Base-by-base conservation (phyloP, 2,113 vertebrate genomes). In the Hucho hucho region DNA sequence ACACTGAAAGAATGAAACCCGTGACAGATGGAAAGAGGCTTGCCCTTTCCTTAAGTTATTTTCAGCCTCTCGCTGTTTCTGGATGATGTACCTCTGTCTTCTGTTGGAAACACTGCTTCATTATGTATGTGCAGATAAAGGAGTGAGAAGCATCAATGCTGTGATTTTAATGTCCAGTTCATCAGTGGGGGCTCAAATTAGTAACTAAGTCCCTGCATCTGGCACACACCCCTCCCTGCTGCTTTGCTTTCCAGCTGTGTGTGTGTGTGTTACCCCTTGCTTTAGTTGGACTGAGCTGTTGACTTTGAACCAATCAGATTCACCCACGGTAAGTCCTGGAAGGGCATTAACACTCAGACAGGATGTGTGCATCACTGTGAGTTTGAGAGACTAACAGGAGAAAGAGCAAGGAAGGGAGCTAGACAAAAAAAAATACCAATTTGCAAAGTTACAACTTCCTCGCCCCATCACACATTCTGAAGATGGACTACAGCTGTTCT, bases 401-500 rank as follows among this genome's bases (percentile, higher is more conserved):
- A 11, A 9, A 9, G 2, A 43, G 37, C 32, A 32, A 32, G 32
- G 32, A 32, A 43, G 37, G 9, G 7, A 43, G 37, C 37, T 12
- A 11, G 9, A 43, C 37, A 6, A 11, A 11, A 43, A 7, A 12
- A 43, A 12, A 43, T 3, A 28, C 9, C 0, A 43, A 43, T 43
- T 43, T 43, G 37, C 37, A 32, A 6, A 32, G 37, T 37, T 37
- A 37, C 7, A 32, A 37, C 2, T 37, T 37, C 7, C 37, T 37
- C 37, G 2, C 37, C 11, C 9, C 2, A 0, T 43, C 37, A 43
- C 43, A 61, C 5, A 20, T 66, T 26, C 26, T 37, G 16, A 72
- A 76, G 37, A 43, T 43, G 73, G 75, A 64, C 72, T 64, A 53
- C 25, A 64, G 37, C 46, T 28, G 32, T 49, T 53, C 76, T 25